Evolutionary conservation across 2,888 invertebrate genomes (phyloP).

Genomic region (Venustoraphidia nigricollis): DNA sequence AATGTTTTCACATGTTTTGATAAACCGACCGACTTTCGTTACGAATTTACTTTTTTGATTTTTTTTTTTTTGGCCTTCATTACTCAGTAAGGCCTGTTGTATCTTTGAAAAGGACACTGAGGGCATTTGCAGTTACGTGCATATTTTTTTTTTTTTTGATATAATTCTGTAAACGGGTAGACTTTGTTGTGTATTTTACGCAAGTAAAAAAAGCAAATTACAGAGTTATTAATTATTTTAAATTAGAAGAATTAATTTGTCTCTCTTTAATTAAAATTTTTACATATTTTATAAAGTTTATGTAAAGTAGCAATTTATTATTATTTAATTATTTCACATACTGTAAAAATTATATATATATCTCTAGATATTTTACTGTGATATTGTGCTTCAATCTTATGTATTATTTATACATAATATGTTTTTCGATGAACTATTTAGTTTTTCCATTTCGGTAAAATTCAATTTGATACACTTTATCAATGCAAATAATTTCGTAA

Average conservation of each 20-base stretch:
- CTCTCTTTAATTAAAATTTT: slow-evolving; percentile 16
- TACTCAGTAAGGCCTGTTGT: too few relatives aligned
- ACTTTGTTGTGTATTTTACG: not conserved
- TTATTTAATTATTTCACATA: not conserved
- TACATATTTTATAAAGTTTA: slow-evolving; percentile 10
- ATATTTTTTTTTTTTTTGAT: not conserved
- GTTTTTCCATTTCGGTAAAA: too few relatives aligned
- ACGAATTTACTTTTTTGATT: too few relatives aligned
- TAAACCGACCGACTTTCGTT: too few relatives aligned
- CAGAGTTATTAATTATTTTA: slow-evolving; percentile 8
- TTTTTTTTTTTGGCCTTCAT: too few relatives aligned
- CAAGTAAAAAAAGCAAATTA: slow-evolving; percentile 2
- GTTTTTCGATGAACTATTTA: not conserved
- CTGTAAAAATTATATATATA: slow-evolving; percentile 3
- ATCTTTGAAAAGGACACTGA: too few relatives aligned
- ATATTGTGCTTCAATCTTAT: too few relatives aligned
- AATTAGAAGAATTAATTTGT: too few relatives aligned
- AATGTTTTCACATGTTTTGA: not conserved
- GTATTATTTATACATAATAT: not conserved
- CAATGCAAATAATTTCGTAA: too few relatives aligned
- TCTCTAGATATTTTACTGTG: not conserved
- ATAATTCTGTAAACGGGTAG: not conserved
- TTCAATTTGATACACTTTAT: too few relatives aligned
- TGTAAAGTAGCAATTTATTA: slow-evolving; percentile 2
- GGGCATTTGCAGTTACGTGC: too few relatives aligned